phyloP scores from a whole-genome alignment of 2,888 invertebrate genomes.

The Zygothrica quintamaculata region DNA sequence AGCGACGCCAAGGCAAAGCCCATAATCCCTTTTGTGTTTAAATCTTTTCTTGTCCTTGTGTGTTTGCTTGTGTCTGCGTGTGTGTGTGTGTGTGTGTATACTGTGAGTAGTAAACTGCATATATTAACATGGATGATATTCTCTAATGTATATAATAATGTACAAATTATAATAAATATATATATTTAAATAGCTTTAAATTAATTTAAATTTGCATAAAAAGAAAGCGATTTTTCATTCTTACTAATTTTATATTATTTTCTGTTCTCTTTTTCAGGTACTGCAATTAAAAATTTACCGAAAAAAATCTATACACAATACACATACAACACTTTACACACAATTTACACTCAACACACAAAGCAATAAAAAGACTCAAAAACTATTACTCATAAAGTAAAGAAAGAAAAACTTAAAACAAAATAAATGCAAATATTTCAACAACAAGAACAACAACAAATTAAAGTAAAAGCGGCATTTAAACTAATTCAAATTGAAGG shows the following conservation, averaged over 20 bases:
- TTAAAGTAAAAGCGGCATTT: constrained; percentile 54
- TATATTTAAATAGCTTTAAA: constrained; percentile 1
- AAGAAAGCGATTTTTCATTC: not conserved
- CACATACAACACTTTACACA: constrained; percentile 15
- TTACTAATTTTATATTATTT: constrained; percentile 21
- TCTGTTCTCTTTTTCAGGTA: constrained; percentile 57
- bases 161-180: too few species aligned
- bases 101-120: not conserved
- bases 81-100: not conserved
- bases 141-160: not conserved
- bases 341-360: constrained; percentile 33
- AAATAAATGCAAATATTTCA: constrained; percentile 7
- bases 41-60: constrained; percentile 6
- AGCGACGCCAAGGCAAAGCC: constrained; percentile 26
- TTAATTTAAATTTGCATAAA: not conserved
- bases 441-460: constrained; percentile 29
- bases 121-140: constrained; percentile 6
- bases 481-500: constrained; percentile 44
- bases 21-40: constrained; percentile 33
- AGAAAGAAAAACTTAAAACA: constrained; percentile 14
- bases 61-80: constrained; percentile 2
- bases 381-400: constrained; percentile 37
- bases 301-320: constrained; percentile 18
- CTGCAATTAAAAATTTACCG: constrained; percentile 58
- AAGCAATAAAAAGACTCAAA: constrained; percentile 69